Evolutionary conservation across 1,140 invertebrate species (phyloP), one percentile per base, ranked within the genome.

Genomic region (Eriosoma lanigerum): DNA sequence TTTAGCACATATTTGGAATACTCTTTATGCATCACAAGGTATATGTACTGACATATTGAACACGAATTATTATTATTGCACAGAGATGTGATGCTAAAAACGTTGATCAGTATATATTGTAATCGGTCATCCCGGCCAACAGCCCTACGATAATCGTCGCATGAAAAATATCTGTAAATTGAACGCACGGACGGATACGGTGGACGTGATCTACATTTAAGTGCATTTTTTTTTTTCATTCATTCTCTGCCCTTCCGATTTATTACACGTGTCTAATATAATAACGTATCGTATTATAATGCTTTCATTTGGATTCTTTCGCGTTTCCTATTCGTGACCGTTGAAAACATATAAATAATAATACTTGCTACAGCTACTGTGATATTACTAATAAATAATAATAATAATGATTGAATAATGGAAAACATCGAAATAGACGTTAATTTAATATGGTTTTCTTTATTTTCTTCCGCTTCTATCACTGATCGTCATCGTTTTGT

Each of bases 241-340:
- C n/a, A 26, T 60, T n/a, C 44, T 76, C 19, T 21, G 52, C 29
- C 50, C 29, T 15, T 44, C 52, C 52, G 56, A 78, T 78, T 78
- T 78, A 48, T 44, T 78, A 78, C 75, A 62, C 75, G 75, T 78
- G 75, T 60, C 72, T 2, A 58, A 58, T 58, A 76, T 17, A 38
- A 58, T 76, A 58, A 56, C 54, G 54, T 76, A 76, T 76, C 52
- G 52, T 56, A 46, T 75, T 75, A 75, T 58, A 75, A 75, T 58
- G 29, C 10, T 58, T 58, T 76, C 54, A 29, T 76, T 76, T 60
- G 56, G 73, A 78, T 78, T 78, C 75, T 60, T 78, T 60, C 56
- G 75, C 75, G 75, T 78, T 78, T 60, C 54, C 56, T 44, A 78
- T 62, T 78, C 75, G 75, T 78, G 75, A 78, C 75, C 56, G 75